These are phyloP conservation scores for Drosophila carrolli DNA, from an alignment of 1,140 invertebrate species.

Conservation along the genomic window DNA sequence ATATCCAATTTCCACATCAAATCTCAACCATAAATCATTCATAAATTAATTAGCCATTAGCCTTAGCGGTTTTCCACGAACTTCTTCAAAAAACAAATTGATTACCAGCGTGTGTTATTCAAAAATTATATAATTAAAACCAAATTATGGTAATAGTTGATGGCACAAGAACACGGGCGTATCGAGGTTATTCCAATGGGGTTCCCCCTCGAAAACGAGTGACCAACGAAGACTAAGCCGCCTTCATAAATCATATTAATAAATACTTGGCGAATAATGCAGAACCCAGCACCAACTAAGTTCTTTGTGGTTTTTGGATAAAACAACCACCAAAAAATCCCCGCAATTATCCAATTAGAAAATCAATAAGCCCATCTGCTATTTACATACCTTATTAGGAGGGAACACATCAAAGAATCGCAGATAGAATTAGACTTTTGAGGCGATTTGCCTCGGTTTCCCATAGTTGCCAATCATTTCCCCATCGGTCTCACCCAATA, in stretches of 20 bases:
- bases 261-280: neutral
- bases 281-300: neutral
- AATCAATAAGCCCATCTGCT: neutral
- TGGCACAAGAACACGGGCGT: slow-evolving; percentile 8
- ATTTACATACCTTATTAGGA: slow-evolving; percentile 10
- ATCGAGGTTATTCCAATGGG: slow-evolving; percentile 23
- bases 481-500: slow-evolving; percentile 18
- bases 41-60: neutral
- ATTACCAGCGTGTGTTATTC: neutral
- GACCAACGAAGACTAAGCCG: slow-evolving; percentile 12
- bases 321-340: neutral
- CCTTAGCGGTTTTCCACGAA: neutral
- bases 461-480: slow-evolving; percentile 12
- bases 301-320: neutral
- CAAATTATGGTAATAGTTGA: slow-evolving; percentile 19
- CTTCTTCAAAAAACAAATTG: neutral
- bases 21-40: neutral
- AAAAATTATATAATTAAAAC: slow-evolving; percentile 20
- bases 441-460: slow-evolving; percentile 5
- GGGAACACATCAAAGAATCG: slow-evolving; percentile 3
- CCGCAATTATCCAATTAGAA: neutral
- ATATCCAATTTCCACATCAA: neutral
- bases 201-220: slow-evolving; percentile 17
- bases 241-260: slow-evolving; percentile 33
- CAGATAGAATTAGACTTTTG: neutral